Conservation (phyloP, 2,888 invertebrate genomes). For the Rhogogaster chlorosoma region DNA sequence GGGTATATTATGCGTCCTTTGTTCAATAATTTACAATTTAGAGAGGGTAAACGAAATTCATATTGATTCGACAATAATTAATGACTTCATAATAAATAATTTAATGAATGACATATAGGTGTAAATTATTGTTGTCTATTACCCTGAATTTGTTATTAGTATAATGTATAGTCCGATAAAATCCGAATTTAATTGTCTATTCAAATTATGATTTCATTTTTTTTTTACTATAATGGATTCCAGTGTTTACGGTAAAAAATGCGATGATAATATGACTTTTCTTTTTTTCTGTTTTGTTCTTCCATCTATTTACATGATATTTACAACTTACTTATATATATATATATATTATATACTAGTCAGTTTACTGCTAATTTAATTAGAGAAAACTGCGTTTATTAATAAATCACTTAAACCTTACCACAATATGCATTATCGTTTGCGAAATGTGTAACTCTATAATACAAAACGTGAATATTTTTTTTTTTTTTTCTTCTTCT, state of each 20-base stretch:
- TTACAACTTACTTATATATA: constrained; percentile 18
- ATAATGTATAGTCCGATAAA: background rate
- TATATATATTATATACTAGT: constrained; percentile 5
- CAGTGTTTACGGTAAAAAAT: constrained; percentile 32
- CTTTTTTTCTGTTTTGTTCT: background rate
- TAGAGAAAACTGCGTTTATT: constrained; percentile 33
- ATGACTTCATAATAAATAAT: background rate
- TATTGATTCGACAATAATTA: background rate
- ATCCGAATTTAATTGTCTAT: background rate
- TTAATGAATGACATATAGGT: background rate
- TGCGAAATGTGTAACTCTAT: constrained; percentile 28
- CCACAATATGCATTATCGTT: constrained; percentile 7
- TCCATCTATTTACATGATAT: constrained; percentile 34
- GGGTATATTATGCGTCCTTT: background rate
- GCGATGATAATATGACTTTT: background rate
- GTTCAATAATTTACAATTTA: background rate
- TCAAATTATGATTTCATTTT: background rate
- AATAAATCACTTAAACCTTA: background rate
- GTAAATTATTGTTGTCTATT: background rate
- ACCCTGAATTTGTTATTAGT: background rate
- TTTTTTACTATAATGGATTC: background rate
- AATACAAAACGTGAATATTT: constrained; percentile 44
- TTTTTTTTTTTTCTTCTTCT: constrained; percentile 9
- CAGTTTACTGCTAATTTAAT: constrained; percentile 32
- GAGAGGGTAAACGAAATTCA: background rate